Base-by-base conservation (phyloP, 2,113 vertebrate genomes). In the Loxodonta africana region DNA sequence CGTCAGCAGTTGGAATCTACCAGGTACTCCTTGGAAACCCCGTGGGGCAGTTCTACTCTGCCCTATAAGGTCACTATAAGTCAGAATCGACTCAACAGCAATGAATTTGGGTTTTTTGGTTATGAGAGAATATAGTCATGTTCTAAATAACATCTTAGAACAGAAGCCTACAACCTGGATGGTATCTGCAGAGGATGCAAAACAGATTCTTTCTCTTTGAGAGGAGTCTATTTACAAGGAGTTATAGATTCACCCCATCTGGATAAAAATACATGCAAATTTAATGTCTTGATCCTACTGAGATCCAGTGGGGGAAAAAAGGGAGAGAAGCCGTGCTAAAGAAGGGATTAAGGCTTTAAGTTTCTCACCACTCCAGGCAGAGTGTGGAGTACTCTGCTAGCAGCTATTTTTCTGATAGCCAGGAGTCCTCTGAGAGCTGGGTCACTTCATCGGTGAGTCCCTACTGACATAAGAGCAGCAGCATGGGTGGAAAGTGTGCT, bases 251-350 rank as follows among this genome's bases (percentile, higher is more conserved):
- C 62, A 69, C 15, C 74, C 51, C 73, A 85, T 78, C 76, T 90
- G 41, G 73, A 62, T 53, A 73, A 28, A 88, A 97, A 95, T 7
- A 63, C 20, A 37, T 78, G 21, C 37, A 74, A 53, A 15, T 60
- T 93, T 90, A 85, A 95, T 62, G 33, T 73, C 85, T 51, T 67
- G 28, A 10, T 92, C 41, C 82, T 87, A 83, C 78, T 81, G 65
- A 88, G 69, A 94, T 60, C n/a, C 53, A 67, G 53, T 46, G 23
- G 67, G 28, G 71, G 74, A 90, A 77, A 73, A 5, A 84, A 26
- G 88, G 53, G 4, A 25, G 51, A 74, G 25, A 17, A 76, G 53
- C 20, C 71, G 44, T 85, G 46, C n/a, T 73, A 92, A 73, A 65
- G 15, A 85, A 83, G 15, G 67, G 26, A 92, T 62, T 57, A 92